Evolutionary conservation across 2,113 vertebrate genomes (phyloP).

Genomic region (Heloderma charlesbogerti): DNA sequence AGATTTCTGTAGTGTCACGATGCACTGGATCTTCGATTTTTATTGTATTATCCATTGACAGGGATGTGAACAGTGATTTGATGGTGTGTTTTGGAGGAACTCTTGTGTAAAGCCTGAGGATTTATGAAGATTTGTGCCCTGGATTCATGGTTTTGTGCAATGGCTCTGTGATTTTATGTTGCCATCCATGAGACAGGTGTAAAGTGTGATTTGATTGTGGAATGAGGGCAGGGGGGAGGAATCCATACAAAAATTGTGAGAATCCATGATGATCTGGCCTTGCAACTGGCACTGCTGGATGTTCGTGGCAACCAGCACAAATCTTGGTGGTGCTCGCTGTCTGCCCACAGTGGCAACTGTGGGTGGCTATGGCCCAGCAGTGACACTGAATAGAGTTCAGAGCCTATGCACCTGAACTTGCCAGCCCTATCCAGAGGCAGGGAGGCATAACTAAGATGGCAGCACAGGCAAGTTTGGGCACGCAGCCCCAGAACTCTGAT

Average conservation of each 20-base stretch:
- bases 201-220: background rate
- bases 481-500: background rate
- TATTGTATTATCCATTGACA: background rate
- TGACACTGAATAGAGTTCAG: no score
- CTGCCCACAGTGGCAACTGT: background rate
- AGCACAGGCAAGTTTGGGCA: background rate
- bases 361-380: no score
- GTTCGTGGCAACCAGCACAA: no score
- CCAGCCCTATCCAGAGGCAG: background rate
- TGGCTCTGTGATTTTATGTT: background rate
- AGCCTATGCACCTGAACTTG: no score
- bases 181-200: background rate
- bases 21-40: background rate
- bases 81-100: background rate
- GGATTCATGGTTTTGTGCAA: background rate
- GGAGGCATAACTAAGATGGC: background rate
- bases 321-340: background rate
- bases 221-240: background rate
- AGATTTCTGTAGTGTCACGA: background rate
- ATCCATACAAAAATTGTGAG: background rate
- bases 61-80: background rate
- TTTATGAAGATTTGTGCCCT: background rate
- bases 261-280: background rate
- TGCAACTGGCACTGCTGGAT: no score
- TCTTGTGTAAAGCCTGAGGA: background rate